Base-by-base conservation (phyloP, 1,140 invertebrate species). In the Heliconius melpomene region DNA sequence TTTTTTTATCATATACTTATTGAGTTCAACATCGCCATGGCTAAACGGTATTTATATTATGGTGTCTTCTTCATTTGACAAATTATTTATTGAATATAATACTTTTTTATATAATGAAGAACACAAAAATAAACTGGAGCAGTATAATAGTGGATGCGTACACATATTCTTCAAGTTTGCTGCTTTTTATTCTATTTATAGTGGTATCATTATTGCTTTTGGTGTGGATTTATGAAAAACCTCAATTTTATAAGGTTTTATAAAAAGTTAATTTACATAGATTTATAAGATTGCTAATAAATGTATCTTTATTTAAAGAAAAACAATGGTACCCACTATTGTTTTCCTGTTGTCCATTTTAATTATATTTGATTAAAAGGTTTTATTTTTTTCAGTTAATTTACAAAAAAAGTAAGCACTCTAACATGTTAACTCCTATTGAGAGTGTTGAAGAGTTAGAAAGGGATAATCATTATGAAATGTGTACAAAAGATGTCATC, bases 321-420 rank as follows among this genome's bases (percentile, higher is more conserved):
- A 46, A 46, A 16, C 11, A 13, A 13, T 5, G 11, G 13, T 40
- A 13, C 11, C 11, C 40, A 40, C 40, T 3, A 40, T 40, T 40
- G 11, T 40, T 40, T 46, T 46, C 11, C 11, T 46, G 40, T 46
- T 46, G 11, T 46, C 11, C 40, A 13, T 46, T 46, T 46, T 13
- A 46, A 46, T 46, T 13, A 46, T 46, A 46, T 46, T 46, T 46
- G 2, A 57, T 57, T 57, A n/a, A 57, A 57, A n/a, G 6, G 6
- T 52, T 20, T 52, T 77, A 40, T 75, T 23, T 88, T 23, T 88
- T 88, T 74, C 74, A 88, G 87, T 76, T 89, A 72, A 84, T 89
- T 77, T 88, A 87, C 74, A 89, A 88, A 82, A 84, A 78, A 52
- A 88, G 87, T 72, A 89, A 87, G 79, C 86, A 89, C 74, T 88